Evolutionary conservation across 2,113 vertebrate genomes (phyloP).

Genomic region (Chionis minor): DNA sequence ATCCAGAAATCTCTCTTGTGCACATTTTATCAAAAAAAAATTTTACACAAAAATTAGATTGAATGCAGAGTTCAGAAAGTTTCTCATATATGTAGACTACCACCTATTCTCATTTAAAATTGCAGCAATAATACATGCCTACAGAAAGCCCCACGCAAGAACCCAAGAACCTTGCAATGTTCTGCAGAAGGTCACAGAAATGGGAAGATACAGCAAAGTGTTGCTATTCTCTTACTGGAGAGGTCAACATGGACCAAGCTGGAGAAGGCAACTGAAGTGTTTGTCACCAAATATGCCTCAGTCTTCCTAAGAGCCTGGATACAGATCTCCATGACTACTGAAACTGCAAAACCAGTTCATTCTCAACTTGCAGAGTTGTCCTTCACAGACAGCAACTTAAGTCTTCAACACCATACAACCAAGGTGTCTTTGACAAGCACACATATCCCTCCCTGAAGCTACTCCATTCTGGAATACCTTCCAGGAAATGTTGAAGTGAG

Average conservation of each 20-base stretch:
- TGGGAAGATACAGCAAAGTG: neutral
- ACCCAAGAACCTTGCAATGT: neutral
- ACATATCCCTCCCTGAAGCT: neutral
- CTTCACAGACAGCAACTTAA: neutral
- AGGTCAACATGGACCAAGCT: neutral
- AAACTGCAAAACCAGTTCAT: slow-evolving; percentile 69
- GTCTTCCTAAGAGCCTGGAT: slow-evolving; percentile 54
- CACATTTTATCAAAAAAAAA: neutral
- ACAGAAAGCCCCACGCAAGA: neutral
- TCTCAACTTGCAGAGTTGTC: slow-evolving; percentile 7
- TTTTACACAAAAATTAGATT: neutral
- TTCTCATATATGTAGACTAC: neutral
- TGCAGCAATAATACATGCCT: neutral
- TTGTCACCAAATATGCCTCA: slow-evolving; percentile 45
- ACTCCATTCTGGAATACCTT: neutral
- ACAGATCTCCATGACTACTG: slow-evolving; percentile 64
- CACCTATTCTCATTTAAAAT: neutral
- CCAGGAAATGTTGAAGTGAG: neutral
- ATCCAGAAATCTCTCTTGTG: neutral
- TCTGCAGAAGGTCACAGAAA: neutral
- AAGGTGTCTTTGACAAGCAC: neutral
- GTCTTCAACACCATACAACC: neutral
- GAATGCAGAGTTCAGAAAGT: neutral
- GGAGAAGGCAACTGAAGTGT: slow-evolving; percentile 18
- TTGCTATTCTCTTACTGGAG: neutral